A percentile compares a stretch with the other conserved stretches of the same genome.
Conservation (phyloP, 1,140 invertebrate genomes). For the Uloborus diversus region DNA sequence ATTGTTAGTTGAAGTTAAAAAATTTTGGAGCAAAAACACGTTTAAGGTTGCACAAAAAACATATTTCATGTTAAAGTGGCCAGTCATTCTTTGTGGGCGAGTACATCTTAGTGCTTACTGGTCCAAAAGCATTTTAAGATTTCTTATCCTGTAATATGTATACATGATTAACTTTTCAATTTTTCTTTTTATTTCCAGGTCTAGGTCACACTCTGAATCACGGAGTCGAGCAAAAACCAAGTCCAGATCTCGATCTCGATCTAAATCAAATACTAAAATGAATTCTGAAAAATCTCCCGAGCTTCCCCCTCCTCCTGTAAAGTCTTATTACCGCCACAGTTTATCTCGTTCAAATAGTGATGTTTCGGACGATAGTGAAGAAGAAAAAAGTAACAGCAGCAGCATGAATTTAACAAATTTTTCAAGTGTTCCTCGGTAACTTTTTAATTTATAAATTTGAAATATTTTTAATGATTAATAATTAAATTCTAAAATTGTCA, state of each 20-base stretch:
- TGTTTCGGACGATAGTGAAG: slow-evolving; percentile 44
- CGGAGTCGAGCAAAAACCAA: background rate
- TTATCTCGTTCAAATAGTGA: slow-evolving; percentile 52
- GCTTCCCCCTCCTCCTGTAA: slow-evolving; percentile 53
- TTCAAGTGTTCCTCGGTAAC: slow-evolving; percentile 10
- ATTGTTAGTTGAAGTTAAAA: too few species aligned
- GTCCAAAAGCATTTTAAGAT: too few species aligned
- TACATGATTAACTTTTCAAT: too few species aligned
- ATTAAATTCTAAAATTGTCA: too few species aligned
- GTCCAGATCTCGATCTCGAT: slow-evolving; percentile 33
- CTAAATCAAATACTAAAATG: slow-evolving; percentile 44
- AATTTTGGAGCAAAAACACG: too few species aligned
- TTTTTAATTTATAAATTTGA: background rate
- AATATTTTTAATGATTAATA: too few species aligned
- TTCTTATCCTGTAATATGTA: too few species aligned
- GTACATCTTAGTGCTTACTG: too few species aligned
- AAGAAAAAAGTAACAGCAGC: slow-evolving; percentile 16
- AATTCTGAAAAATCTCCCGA: slow-evolving; percentile 24
- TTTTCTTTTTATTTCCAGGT: too few species aligned
- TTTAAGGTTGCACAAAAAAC: too few species aligned
- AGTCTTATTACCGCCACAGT: slow-evolving; percentile 58
- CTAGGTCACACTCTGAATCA: slow-evolving; percentile 61
- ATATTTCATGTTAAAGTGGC: too few species aligned
- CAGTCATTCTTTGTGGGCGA: too few species aligned
- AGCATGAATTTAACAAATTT: slow-evolving; percentile 1